Evolutionary conservation across 2,888 invertebrate genomes (phyloP).

Genomic region (Cabera pusaria): DNA sequence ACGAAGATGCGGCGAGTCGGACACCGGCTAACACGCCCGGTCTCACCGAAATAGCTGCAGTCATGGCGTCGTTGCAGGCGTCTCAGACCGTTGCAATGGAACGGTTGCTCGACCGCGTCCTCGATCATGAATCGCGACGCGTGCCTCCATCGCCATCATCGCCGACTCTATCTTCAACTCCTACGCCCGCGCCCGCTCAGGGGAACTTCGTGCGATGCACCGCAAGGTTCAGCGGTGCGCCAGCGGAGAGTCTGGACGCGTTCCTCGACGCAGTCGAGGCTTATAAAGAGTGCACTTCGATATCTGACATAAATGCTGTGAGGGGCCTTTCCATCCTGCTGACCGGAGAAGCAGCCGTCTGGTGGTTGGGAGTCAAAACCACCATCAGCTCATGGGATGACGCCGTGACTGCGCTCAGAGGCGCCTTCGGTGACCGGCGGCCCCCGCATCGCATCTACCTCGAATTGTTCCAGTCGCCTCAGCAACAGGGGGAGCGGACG

Average conservation of each 20-base stretch:
- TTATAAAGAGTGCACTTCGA: neutral
- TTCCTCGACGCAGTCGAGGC: neutral
- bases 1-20: too few relatives aligned
- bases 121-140: neutral
- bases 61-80: neutral
- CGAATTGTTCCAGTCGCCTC: neutral
- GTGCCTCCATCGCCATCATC: too few relatives aligned
- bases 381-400: neutral
- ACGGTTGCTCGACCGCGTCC: neutral
- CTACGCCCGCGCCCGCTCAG: too few relatives aligned
- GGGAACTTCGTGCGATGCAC: neutral
- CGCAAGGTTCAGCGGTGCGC: neutral
- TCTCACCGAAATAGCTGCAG: too few relatives aligned
- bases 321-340: too few relatives aligned
- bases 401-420: neutral
- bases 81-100: neutral
- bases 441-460: constrained; percentile 4
- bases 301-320: neutral
- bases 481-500: neutral
- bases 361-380: neutral
- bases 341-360: neutral
- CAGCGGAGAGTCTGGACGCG: neutral
- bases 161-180: too few relatives aligned
- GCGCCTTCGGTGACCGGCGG: constrained; percentile 6
- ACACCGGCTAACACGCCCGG: too few relatives aligned